Conservation (phyloP, 1,140 invertebrate genomes). For the Carposina sasakii region DNA sequence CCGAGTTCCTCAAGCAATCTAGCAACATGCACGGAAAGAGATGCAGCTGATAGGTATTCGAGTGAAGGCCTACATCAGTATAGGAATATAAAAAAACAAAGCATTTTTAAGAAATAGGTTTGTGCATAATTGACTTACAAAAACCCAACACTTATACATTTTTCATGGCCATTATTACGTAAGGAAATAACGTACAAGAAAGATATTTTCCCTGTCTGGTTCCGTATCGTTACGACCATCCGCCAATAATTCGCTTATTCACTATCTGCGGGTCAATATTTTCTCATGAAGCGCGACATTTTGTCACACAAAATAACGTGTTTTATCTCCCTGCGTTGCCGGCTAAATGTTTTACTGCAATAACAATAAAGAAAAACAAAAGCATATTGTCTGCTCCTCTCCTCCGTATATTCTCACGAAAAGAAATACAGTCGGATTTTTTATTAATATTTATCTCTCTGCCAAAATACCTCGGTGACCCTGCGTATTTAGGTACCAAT, state of each 20-base stretch:
- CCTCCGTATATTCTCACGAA: constrained; percentile 55
- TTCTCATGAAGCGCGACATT: constrained; percentile 69
- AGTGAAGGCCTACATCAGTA: no score
- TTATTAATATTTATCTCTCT: constrained; percentile 65
- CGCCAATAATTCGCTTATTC: constrained; percentile 65
- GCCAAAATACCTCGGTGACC: constrained; percentile 51
- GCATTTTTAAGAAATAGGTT: no score
- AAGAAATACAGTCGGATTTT: constrained; percentile 58
- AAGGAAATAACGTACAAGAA: no score
- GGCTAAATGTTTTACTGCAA: constrained; percentile 70
- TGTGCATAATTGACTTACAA: no score
- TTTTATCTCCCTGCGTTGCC: constrained; percentile 55
- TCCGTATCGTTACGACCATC: constrained; percentile 34
- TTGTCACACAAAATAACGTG: constrained; percentile 71
- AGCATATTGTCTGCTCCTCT: constrained; percentile 60
- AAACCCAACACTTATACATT: no score
- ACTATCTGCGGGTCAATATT: constrained; percentile 69
- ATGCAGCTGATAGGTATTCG: no score
- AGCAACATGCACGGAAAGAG: no score
- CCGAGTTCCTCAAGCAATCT: no score
- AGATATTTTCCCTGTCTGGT: constrained; percentile 21
- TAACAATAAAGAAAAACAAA: constrained; percentile 72
- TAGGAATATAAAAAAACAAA: no score
- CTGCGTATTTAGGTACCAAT: constrained; percentile 40
- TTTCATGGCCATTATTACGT: no score